Evolutionary conservation across 1,140 invertebrate species (phyloP).

Genomic region (Potamilus streckersoni): DNA sequence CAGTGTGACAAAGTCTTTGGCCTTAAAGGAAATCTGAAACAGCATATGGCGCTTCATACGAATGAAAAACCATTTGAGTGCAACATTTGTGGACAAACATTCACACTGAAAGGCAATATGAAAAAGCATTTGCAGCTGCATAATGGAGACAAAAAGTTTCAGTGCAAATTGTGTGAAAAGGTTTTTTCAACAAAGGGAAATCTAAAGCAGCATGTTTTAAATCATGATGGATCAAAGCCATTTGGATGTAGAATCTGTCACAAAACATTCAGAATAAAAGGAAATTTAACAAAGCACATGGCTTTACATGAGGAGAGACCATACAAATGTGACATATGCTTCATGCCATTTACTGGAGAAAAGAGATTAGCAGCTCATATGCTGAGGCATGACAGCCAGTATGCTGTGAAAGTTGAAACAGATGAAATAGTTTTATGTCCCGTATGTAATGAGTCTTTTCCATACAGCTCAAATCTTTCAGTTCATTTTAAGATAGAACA

Average conservation of each 20-base stretch:
- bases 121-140: slow-evolving; percentile 15
- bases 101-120: slow-evolving; percentile 4
- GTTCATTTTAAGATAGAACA: too few relatives aligned
- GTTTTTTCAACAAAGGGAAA: not conserved
- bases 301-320: too few relatives aligned
- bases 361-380: too few relatives aligned
- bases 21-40: slow-evolving; percentile 1
- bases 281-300: too few relatives aligned
- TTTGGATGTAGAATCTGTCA: slow-evolving; percentile 1
- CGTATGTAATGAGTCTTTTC: too few relatives aligned
- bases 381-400: too few relatives aligned
- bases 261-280: too few relatives aligned
- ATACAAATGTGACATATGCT: too few relatives aligned
- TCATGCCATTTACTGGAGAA: too few relatives aligned
- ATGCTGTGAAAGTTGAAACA: too few relatives aligned
- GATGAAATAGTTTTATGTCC: too few relatives aligned
- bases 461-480: too few relatives aligned
- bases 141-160: slow-evolving; percentile 4
- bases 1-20: slow-evolving; percentile 12
- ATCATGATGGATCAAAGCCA: slow-evolving; percentile 6
- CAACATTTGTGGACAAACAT: not conserved
- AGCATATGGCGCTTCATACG: slow-evolving; percentile 3
- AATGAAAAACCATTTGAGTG: slow-evolving; percentile 8
- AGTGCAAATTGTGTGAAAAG: slow-evolving; percentile 12
- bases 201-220: slow-evolving; percentile 9